These are phyloP conservation scores for Bufo gargarizans DNA, from an alignment of 2,113 vertebrate genomes.

Conservation along the genomic window DNA sequence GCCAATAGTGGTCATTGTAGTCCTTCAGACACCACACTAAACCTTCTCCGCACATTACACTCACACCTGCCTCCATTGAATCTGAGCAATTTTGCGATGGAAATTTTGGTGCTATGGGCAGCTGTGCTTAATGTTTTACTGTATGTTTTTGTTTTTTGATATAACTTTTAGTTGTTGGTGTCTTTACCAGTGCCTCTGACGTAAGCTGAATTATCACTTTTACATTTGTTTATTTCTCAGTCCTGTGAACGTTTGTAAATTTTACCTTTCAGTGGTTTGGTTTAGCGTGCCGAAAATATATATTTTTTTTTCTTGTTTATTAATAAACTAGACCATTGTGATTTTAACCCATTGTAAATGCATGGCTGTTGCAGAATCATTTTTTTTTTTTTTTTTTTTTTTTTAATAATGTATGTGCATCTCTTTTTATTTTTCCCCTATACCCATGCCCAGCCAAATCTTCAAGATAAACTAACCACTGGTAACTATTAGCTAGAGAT, in stretches of 20 bases:
- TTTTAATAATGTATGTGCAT: background rate
- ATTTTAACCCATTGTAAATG: slow-evolving; percentile 30
- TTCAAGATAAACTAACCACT: background rate
- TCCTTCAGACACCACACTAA: background rate
- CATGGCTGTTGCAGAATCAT: background rate
- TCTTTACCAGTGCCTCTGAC: slow-evolving; percentile 51
- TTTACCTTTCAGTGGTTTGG: slow-evolving; percentile 13
- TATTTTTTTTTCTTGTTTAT: slow-evolving; percentile 18
- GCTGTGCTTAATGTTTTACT: slow-evolving; percentile 56
- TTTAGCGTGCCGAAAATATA: slow-evolving; percentile 11
- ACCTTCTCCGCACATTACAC: background rate
- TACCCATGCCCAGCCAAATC: background rate
- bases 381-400: background rate
- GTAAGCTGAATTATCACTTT: slow-evolving; percentile 29
- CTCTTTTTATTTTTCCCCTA: background rate
- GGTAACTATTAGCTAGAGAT: background rate
- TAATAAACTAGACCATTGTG: slow-evolving; percentile 44
- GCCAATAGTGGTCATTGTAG: background rate
- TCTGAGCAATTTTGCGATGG: slow-evolving; percentile 35
- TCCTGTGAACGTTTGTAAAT: slow-evolving; percentile 48
- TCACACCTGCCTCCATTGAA: slow-evolving; percentile 41
- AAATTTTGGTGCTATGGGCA: slow-evolving; percentile 53
- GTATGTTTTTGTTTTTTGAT: slow-evolving; percentile 24
- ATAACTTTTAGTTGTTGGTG: slow-evolving; percentile 41
- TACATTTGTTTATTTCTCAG: slow-evolving; percentile 14